Base-by-base conservation (phyloP, 2,797 vertebrate genomes). In the Austrolebias charrua region DNA sequence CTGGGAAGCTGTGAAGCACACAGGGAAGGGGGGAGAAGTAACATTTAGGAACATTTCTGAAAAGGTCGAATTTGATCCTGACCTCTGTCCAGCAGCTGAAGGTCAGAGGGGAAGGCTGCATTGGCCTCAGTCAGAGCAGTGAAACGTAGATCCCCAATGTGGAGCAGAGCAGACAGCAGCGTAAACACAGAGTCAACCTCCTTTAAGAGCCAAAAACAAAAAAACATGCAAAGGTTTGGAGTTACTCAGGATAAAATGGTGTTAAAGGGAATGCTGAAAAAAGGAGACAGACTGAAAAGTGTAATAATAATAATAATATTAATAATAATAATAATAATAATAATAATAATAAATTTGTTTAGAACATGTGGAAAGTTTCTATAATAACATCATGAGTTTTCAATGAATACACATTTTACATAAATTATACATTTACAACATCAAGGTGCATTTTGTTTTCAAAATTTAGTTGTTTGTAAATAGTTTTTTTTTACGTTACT, bases 11-110 rank as follows among this genome's bases (percentile, higher is more conserved):
- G 11, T 11, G 72, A 69, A 72, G 46, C 59, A 63, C 65, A 55
- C 46, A 33, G 61, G 57, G 48, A 29, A 51, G n/a, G 24, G 48
- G 44, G 53, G 4, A 12, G 38, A 4, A 13, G 8, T n/a, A 8
- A 18, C 44, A 46, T 46, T 19, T 46, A 46, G n/a, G 2, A 19
- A 19, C n/a, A 19, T 46, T 46, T 18, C 44, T 46, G 44, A 7
- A 18, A 46, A 18, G 44, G 16, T 18, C 4, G 58, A 69, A 18
- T 4, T 59, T 44, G 79, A 47, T 50, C 89, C 95, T 93, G 84
- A 98, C 97, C 96, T 96, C 91, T 93, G 43, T 98, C 95, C 79
- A 98, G 92, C 13, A 94, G 92, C 91, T 94, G 96, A 83, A 94
- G 90, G 91, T 98, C 95, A 28, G 95, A 94, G 50, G 95, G 93